A percentile compares a stretch with the other conserved stretches of the same genome.
These are phyloP conservation scores for Latrodectus hesperus DNA, from an alignment of 2,888 invertebrate species.

Conservation along the genomic window DNA sequence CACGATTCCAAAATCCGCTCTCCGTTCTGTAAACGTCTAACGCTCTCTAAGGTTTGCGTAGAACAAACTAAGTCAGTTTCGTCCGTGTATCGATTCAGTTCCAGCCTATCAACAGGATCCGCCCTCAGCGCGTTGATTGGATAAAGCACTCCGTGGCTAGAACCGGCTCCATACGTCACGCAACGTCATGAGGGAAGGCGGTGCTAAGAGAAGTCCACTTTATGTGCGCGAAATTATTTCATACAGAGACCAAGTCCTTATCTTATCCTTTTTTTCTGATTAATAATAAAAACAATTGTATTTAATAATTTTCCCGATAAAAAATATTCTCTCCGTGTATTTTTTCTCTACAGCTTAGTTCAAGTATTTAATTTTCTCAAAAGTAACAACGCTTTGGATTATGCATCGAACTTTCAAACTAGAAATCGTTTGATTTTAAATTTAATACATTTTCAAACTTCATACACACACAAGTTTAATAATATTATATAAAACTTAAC, in stretches of 20 bases:
- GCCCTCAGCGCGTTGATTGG: slow-evolving; percentile 8
- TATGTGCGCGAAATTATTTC: neutral
- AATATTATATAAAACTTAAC: too few species aligned
- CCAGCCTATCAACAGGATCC: slow-evolving; percentile 24
- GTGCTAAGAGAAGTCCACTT: neutral
- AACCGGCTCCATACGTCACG: slow-evolving; percentile 21
- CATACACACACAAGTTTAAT: too few species aligned
- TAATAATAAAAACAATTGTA: too few species aligned
- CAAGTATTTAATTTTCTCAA: too few species aligned
- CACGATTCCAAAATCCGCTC: neutral
- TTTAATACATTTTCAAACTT: too few species aligned
- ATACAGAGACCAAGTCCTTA: neutral
- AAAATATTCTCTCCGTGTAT: too few species aligned
- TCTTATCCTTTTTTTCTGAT: neutral
- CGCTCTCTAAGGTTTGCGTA: neutral
- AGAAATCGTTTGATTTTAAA: too few species aligned
- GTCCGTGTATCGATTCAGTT: neutral
- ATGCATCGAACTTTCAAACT: too few species aligned
- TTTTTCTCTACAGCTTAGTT: too few species aligned
- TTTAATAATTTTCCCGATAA: too few species aligned
- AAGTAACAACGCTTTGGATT: too few species aligned
- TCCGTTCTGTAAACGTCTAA: neutral
- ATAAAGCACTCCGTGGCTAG: slow-evolving; percentile 5
- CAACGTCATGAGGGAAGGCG: slow-evolving; percentile 8
- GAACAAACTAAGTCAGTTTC: neutral